Percentiles rank a stretch among this genome's conserved stretches.
Conservation (phyloP, 2,888 invertebrate species). For the Notodromas monacha region DNA sequence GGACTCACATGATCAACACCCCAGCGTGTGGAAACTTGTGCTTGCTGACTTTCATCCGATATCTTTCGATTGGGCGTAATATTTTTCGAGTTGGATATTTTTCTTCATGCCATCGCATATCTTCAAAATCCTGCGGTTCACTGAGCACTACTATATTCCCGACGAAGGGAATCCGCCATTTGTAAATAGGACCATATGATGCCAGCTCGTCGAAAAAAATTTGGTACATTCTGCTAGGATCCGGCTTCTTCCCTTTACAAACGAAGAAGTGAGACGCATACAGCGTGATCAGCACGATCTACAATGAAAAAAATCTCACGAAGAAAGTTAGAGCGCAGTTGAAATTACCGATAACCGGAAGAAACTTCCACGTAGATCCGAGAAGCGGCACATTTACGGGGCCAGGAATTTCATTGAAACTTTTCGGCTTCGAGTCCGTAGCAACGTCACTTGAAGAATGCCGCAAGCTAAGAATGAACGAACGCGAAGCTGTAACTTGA, state of each 20-base stretch:
- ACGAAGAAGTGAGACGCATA: too few relatives aligned
- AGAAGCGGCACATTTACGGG: not conserved
- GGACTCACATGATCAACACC: not conserved
- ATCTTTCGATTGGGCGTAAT: constrained; percentile 17
- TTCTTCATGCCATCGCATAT: constrained; percentile 16
- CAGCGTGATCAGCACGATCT: too few relatives aligned
- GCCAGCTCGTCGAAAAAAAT: not conserved
- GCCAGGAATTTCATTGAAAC: constrained; percentile 4
- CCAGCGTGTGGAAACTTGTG: not conserved
- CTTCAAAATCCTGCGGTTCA: constrained; percentile 20
- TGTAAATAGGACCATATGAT: not conserved
- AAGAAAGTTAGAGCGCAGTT: too few relatives aligned
- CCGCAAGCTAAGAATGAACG: too few relatives aligned
- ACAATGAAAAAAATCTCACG: too few relatives aligned
- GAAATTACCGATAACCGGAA: not conserved
- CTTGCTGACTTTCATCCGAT: constrained; percentile 13
- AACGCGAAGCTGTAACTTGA: too few relatives aligned
- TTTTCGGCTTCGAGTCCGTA: constrained; percentile 11
- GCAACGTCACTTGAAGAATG: too few relatives aligned
- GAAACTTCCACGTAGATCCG: not conserved
- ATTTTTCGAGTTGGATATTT: constrained; percentile 17
- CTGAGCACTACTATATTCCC: not conserved
- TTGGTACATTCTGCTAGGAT: not conserved
- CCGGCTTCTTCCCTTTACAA: not conserved
- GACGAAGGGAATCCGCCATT: not conserved